phyloP scores from a whole-genome alignment of 2,888 invertebrate species.

The Malthinus flaveolus region DNA sequence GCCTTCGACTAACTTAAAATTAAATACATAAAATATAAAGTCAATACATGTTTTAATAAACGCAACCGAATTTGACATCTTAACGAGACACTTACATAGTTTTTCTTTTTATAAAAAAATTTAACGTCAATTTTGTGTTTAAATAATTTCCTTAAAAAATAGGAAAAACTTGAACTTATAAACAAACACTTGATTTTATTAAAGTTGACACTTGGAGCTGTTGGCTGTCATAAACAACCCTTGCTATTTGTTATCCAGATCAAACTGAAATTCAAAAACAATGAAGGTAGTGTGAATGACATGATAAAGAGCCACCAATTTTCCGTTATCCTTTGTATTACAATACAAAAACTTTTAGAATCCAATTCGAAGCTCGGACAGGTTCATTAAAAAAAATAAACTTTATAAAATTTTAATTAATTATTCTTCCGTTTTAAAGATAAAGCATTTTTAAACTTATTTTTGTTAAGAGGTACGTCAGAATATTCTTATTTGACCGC shows the following conservation, averaged over 20 bases:
- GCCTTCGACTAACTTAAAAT: no score
- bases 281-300: constrained; percentile 1
- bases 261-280: constrained; percentile 20
- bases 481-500: no score
- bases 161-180: constrained; percentile 14
- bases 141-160: no score
- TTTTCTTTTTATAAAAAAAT: constrained; percentile 10
- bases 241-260: constrained; percentile 17
- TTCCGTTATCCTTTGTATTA: constrained; percentile 8
- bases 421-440: no score
- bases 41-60: no score
- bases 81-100: no score
- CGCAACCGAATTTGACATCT: no score
- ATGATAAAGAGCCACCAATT: constrained; percentile 8
- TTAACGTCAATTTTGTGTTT: not conserved
- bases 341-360: not conserved
- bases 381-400: constrained; percentile 9
- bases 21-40: no score
- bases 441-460: no score
- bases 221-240: constrained; percentile 26
- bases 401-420: not conserved
- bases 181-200: constrained; percentile 23
- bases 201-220: constrained; percentile 21
- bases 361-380: constrained; percentile 1
- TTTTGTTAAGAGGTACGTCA: no score